phyloP scores from a whole-genome alignment of 2,888 invertebrate species.

The Cecidostiba fungosa region DNA sequence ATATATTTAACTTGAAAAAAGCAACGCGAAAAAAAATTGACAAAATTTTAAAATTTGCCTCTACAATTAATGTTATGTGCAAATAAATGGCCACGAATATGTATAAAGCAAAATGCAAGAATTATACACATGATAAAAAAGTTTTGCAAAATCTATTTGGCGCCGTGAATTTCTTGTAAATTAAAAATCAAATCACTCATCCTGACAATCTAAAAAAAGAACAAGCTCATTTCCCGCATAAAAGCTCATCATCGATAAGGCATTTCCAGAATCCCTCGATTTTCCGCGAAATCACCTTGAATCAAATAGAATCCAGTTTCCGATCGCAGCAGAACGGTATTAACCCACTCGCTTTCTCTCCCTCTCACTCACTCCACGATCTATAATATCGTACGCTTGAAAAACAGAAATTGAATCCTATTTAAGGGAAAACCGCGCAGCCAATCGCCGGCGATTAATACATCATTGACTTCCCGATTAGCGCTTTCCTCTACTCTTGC shows the following conservation, averaged over 20 bases:
- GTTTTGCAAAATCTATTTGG: too few relatives aligned
- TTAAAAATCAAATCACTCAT: background rate
- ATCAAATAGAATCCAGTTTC: slow-evolving; percentile 47
- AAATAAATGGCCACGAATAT: too few relatives aligned
- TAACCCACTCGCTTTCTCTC: background rate
- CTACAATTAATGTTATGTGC: too few relatives aligned
- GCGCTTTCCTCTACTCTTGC: background rate
- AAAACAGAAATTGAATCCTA: slow-evolving; percentile 44
- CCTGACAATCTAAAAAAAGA: background rate
- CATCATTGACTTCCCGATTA: slow-evolving; percentile 57
- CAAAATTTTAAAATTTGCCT: too few relatives aligned
- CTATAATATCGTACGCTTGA: background rate
- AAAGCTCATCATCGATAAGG: slow-evolving; percentile 7
- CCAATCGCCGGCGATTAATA: slow-evolving; percentile 59
- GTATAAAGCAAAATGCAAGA: too few relatives aligned
- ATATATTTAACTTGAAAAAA: too few relatives aligned
- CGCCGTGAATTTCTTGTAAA: background rate
- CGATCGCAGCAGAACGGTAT: background rate
- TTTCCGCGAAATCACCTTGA: slow-evolving; percentile 22
- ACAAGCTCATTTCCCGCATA: background rate
- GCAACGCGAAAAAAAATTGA: too few relatives aligned
- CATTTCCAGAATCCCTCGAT: background rate
- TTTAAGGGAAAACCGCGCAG: slow-evolving; percentile 54
- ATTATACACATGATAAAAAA: too few relatives aligned
- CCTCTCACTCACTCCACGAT: background rate